Evolutionary conservation across 2,113 vertebrate species (phyloP).

Genomic region (Equus quagga): DNA sequence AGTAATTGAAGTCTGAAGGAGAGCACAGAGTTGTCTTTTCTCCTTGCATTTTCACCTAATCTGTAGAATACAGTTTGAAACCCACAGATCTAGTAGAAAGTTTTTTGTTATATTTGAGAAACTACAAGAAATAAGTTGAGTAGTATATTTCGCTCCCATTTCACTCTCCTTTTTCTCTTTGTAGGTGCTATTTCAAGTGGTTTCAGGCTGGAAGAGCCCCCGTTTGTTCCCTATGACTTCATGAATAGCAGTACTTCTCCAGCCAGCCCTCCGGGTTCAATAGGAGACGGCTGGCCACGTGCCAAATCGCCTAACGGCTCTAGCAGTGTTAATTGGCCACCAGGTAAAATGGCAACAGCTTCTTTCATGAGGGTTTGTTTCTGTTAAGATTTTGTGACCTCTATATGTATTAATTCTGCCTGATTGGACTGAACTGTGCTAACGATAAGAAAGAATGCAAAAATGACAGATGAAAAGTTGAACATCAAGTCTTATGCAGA

Average conservation of each 20-base stretch:
- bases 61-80: not conserved
- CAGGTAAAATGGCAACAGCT: constrained; percentile 85
- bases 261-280: constrained; percentile 97
- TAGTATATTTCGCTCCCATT: not conserved
- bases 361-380: rapidly evolving
- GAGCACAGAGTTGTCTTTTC: not conserved
- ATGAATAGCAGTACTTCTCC: constrained; percentile 96
- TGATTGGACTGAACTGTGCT: not conserved
- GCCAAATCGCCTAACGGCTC: constrained; percentile 99
- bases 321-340: constrained; percentile 98
- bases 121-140: not conserved
- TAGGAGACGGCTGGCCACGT: constrained; percentile 99
- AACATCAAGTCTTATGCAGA: rapidly evolving
- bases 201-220: constrained; percentile 97
- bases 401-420: not conserved
- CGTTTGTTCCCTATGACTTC: constrained; percentile 97
- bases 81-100: not conserved
- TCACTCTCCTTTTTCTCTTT: rapidly evolving
- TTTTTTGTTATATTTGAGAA: not conserved
- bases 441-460: not conserved
- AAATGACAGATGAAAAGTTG: too few relatives aligned
- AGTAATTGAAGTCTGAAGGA: not conserved
- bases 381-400: rapidly evolving
- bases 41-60: not conserved
- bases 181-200: constrained; percentile 98